These are phyloP conservation scores for Columba guinea DNA, from an alignment of 2,797 vertebrate genomes.

Conservation along the genomic window DNA sequence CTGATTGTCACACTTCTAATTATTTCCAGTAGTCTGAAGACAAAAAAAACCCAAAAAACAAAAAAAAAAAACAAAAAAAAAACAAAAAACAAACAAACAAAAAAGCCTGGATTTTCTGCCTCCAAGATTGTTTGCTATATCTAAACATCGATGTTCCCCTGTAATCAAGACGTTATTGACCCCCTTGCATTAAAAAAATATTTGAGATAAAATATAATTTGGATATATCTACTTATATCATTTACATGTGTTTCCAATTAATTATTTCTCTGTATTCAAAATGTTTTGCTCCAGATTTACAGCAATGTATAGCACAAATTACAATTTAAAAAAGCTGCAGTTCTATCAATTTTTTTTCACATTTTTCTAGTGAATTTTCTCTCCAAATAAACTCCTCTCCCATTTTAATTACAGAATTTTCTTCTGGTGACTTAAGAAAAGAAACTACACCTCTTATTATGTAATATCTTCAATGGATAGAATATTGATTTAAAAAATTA, in stretches of 20 bases:
- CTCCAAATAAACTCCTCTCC: not conserved
- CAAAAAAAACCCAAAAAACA: not conserved
- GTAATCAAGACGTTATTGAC: not conserved
- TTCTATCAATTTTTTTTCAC: not conserved
- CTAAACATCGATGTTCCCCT: not conserved
- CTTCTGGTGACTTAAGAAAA: not conserved
- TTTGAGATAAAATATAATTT: not conserved
- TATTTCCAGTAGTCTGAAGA: not conserved
- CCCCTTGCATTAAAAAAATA: not conserved
- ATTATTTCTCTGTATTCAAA: not conserved
- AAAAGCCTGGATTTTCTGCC: not conserved
- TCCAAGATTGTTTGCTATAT: not conserved
- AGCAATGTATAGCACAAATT: not conserved
- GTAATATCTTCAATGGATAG: not conserved
- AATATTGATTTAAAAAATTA: not conserved
- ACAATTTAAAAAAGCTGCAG: rapidly evolving
- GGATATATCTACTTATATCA: not conserved
- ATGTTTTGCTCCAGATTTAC: not conserved
- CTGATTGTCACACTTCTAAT: not conserved
- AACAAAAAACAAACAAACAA: no score
- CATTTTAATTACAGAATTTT: not conserved
- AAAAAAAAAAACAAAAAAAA: not conserved
- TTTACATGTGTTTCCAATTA: not conserved
- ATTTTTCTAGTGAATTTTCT: not conserved
- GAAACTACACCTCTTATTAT: not conserved